phyloP scores from a whole-genome alignment of 2,113 vertebrate genomes.

The Melierax canorus region DNA sequence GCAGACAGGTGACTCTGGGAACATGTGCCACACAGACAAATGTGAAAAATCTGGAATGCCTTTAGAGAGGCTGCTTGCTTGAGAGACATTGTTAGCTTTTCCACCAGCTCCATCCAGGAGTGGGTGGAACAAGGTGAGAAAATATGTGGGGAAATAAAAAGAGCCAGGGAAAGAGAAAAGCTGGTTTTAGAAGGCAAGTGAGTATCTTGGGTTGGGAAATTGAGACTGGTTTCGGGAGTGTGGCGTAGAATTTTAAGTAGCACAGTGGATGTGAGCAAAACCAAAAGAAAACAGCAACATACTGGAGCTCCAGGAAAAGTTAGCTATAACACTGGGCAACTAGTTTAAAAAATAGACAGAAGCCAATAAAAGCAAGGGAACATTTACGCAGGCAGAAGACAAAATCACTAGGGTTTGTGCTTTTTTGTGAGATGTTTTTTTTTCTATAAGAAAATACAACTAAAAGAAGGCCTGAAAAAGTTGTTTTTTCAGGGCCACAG shows the following conservation, averaged over 20 bases:
- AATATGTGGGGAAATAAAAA: conserved; percentile 42
- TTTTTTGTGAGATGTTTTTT: not conserved
- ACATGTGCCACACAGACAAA: not conserved
- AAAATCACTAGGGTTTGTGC: not conserved
- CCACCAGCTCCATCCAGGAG: not conserved
- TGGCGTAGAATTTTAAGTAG: not conserved
- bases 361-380: not conserved
- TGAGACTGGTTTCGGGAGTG: not conserved
- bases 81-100: not conserved
- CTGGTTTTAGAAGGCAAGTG: not conserved
- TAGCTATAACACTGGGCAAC: not conserved
- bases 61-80: not conserved
- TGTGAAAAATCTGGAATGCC: not conserved
- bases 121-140: conserved; percentile 37
- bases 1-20: not conserved
- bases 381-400: not conserved
- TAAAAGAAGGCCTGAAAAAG: not conserved
- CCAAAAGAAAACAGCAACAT: not conserved
- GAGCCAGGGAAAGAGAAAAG: not conserved
- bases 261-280: not conserved
- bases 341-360: not conserved
- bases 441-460: not conserved
- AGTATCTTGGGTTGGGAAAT: conserved; percentile 7
- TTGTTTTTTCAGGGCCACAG: not conserved
- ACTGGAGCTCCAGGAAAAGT: not conserved